These are phyloP conservation scores for Scolanthus callimorphus DNA, from an alignment of 92 coral and sea anemone genomes.

Conservation along the genomic window DNA sequence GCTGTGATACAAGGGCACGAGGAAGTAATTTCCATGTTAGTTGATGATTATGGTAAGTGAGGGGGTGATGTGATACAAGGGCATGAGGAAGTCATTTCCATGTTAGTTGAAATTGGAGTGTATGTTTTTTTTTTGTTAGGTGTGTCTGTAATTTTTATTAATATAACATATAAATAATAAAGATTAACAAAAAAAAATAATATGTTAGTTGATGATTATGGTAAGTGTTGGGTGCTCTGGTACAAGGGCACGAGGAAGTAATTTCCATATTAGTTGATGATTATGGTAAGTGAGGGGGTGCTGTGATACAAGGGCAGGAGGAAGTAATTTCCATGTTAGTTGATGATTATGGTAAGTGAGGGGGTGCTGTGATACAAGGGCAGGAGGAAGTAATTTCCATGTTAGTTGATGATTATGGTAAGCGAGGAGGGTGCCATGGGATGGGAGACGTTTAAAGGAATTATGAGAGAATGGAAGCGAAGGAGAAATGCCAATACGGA, in stretches of 20 bases:
- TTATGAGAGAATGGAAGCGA: no score
- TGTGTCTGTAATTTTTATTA: no score
- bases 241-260: conserved; percentile 68
- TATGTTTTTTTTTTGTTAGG: no score
- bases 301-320: conserved; percentile 72
- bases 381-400: conserved; percentile 59
- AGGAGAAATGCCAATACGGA: no score
- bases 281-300: conserved; percentile 84
- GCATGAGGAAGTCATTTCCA: conserved; percentile 58
- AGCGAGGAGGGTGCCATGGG: no score
- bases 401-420: conserved; percentile 74
- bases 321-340: conserved; percentile 50
- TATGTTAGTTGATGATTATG: no score
- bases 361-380: conserved; percentile 73
- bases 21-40: conserved; percentile 50
- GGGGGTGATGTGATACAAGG: conserved; percentile 78
- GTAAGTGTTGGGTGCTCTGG: conserved; percentile 77
- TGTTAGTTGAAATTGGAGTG: conserved; percentile 68
- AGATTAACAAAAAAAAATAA: no score
- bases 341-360: conserved; percentile 76
- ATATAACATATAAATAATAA: no score
- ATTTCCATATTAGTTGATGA: conserved; percentile 55
- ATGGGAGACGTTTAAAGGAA: no score
- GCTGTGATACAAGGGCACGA: conserved; percentile 81
- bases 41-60: conserved; percentile 81